phyloP scores from a whole-genome alignment of 2,797 vertebrate genomes.

The Rhinatrema bivittatum region DNA sequence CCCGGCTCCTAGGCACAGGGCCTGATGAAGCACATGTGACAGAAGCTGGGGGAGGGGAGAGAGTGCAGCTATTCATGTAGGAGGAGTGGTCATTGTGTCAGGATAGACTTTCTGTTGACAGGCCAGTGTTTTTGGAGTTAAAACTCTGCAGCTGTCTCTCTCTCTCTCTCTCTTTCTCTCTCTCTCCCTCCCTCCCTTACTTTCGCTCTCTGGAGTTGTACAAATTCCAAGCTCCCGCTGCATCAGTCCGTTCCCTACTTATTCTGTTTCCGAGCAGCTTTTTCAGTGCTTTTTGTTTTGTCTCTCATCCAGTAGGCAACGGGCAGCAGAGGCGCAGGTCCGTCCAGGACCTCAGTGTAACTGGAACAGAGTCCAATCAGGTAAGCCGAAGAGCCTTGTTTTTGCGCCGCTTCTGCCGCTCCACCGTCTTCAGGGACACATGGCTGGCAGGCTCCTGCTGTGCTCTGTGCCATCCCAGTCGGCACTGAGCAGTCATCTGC shows the following conservation, averaged over 20 bases:
- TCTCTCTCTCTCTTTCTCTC: slow-evolving; percentile 19
- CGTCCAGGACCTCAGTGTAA: slow-evolving; percentile 85
- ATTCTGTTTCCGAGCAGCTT: slow-evolving; percentile 33
- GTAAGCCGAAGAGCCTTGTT: too few relatives aligned
- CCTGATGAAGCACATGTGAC: slow-evolving; percentile 53
- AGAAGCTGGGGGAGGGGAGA: slow-evolving; percentile 61
- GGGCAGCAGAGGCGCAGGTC: slow-evolving; percentile 90
- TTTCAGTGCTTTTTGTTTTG: slow-evolving; percentile 43
- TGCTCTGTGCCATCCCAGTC: too few relatives aligned
- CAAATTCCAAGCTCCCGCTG: slow-evolving; percentile 50
- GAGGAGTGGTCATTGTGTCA: slow-evolving; percentile 56
- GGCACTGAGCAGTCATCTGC: slow-evolving; percentile 3
- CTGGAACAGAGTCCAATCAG: slow-evolving; percentile 84
- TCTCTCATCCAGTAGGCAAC: slow-evolving; percentile 64
- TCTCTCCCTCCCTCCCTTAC: slow-evolving; percentile 20
- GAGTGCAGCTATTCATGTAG: slow-evolving; percentile 49
- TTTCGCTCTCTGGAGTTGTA: slow-evolving; percentile 48
- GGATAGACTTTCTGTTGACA: slow-evolving; percentile 47
- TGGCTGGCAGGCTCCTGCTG: too few relatives aligned
- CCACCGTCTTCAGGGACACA: too few relatives aligned
- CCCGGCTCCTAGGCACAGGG: slow-evolving; percentile 42
- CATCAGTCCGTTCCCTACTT: slow-evolving; percentile 38
- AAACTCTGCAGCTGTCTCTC: slow-evolving; percentile 65
- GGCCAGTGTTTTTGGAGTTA: slow-evolving; percentile 56
- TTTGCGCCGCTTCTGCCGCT: too few relatives aligned